Conservation (phyloP, 2,113 vertebrate species). For the Anguilla rostrata region DNA sequence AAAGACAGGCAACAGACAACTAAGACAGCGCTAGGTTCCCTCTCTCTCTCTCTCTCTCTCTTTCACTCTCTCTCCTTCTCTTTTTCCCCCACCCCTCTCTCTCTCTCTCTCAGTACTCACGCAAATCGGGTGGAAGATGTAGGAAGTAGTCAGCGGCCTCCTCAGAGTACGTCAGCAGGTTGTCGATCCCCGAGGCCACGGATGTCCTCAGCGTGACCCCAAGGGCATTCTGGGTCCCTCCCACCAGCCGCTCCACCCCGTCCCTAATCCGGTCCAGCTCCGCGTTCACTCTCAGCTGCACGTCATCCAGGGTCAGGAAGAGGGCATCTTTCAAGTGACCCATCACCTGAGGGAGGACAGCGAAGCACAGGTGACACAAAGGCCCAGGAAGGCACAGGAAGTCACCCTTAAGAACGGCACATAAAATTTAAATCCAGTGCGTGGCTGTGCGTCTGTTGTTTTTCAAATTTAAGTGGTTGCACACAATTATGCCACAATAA, state of each 20-base stretch:
- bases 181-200: constrained; percentile 44
- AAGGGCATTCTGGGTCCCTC: background rate
- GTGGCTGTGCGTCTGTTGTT: too few species aligned
- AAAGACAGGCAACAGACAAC: too few species aligned
- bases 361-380: background rate
- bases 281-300: constrained; percentile 56
- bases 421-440: too few species aligned
- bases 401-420: too few species aligned
- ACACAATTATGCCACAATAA: background rate
- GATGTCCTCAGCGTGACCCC: constrained; percentile 6
- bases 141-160: constrained; percentile 57
- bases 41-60: too few species aligned
- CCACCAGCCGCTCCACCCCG: constrained; percentile 37
- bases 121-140: constrained; percentile 56
- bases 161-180: constrained; percentile 61
- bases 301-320: constrained; percentile 57
- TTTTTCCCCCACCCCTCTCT: too few species aligned
- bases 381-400: background rate
- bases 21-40: too few species aligned
- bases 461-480: too few species aligned
- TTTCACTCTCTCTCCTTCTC: too few species aligned
- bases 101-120: constrained; percentile 51
- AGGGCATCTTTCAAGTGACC: constrained; percentile 61
- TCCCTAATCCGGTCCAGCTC: constrained; percentile 49
- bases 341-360: constrained; percentile 47